Percentiles rank a stretch among this genome's conserved stretches.
Conservation (phyloP, 2,113 vertebrate genomes). For the Bambusicola thoracicus region DNA sequence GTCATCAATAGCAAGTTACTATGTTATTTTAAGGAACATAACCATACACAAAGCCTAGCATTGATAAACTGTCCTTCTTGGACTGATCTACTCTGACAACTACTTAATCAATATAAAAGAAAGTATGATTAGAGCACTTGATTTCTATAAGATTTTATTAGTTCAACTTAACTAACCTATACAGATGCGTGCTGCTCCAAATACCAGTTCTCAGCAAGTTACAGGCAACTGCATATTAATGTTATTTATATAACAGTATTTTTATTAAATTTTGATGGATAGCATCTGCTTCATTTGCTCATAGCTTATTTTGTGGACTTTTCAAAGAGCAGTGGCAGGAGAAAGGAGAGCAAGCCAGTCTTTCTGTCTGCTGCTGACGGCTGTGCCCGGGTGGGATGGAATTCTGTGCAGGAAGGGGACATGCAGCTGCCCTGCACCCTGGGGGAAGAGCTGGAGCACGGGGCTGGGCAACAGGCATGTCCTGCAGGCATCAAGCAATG, state of each 20-base stretch:
- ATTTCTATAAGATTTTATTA: neutral
- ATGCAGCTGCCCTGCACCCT: neutral
- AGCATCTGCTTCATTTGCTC: conserved; percentile 55
- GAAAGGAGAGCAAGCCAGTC: neutral
- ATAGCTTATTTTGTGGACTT: neutral
- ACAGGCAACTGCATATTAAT: conserved; percentile 18
- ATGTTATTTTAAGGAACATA: neutral
- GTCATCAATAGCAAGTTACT: neutral
- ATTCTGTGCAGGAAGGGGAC: neutral
- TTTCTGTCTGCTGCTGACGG: neutral
- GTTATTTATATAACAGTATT: conserved; percentile 48
- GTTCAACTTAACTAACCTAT: neutral
- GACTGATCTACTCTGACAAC: neutral
- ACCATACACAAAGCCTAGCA: neutral
- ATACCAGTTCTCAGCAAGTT: conserved; percentile 7
- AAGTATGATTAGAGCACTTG: neutral
- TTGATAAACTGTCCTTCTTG: neutral
- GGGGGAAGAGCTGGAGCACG: neutral
- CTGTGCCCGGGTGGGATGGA: neutral
- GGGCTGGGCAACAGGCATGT: neutral
- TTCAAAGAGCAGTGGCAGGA: neutral
- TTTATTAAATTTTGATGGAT: conserved; percentile 71
- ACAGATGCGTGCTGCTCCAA: neutral
- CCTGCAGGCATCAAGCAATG: neutral
- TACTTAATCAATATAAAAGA: neutral